phyloP scores from a whole-genome alignment of 2,888 invertebrate species.

The Ormyrus pomaceus region DNA sequence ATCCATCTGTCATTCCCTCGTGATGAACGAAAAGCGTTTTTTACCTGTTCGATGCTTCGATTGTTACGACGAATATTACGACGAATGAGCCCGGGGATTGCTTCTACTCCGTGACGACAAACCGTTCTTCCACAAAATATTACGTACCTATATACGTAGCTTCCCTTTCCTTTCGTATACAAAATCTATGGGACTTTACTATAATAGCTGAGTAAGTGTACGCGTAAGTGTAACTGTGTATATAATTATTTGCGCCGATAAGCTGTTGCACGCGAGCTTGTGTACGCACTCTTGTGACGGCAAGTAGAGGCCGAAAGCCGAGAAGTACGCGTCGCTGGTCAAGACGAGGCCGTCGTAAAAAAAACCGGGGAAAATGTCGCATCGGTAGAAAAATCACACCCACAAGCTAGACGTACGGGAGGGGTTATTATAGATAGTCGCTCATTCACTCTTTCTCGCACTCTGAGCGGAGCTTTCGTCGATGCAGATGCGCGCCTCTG shows the following conservation, averaged over 20 bases:
- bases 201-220: not conserved
- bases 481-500: slow-evolving; percentile 38
- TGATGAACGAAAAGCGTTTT: not conserved
- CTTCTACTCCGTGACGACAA: too few relatives aligned
- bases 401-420: slow-evolving; percentile 10
- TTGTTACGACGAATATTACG: too few relatives aligned
- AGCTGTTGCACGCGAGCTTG: slow-evolving; percentile 28
- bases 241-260: slow-evolving; percentile 32
- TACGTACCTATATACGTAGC: too few relatives aligned
- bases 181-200: too few relatives aligned
- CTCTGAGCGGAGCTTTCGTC: slow-evolving; percentile 37
- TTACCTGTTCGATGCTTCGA: too few relatives aligned
- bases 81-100: too few relatives aligned
- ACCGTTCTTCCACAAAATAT: too few relatives aligned
- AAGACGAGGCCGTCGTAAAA: not conserved
- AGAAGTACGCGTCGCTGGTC: too few relatives aligned
- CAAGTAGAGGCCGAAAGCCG: not conserved
- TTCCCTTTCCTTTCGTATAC: too few relatives aligned
- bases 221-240: slow-evolving; percentile 1
- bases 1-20: slow-evolving; percentile 46
- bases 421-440: not conserved
- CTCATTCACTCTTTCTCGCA: slow-evolving; percentile 10
- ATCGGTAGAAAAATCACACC: slow-evolving; percentile 34
- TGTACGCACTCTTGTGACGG: slow-evolving; percentile 3
- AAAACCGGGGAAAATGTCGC: not conserved